These are phyloP conservation scores for Cyanistes caeruleus DNA, from an alignment of 2,113 vertebrate genomes.

Conservation along the genomic window DNA sequence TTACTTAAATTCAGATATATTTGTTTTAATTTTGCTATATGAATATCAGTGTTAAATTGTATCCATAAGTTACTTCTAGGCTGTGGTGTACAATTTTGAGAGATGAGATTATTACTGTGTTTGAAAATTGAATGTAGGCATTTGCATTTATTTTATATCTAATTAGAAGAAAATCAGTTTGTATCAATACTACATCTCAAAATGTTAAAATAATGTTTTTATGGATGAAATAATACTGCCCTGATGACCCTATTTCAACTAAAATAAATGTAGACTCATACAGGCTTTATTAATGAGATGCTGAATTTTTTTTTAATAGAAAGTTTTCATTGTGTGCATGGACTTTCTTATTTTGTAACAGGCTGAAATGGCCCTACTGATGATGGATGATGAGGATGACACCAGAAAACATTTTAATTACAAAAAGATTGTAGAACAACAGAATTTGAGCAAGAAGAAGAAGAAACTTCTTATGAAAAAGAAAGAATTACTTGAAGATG, in stretches of 20 bases:
- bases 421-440: conserved; percentile 91
- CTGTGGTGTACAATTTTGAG: background rate
- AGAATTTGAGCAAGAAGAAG: conserved; percentile 95
- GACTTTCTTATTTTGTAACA: conserved; percentile 54
- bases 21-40: background rate
- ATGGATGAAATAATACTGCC: background rate
- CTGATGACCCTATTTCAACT: background rate
- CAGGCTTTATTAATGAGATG: background rate
- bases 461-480: conserved; percentile 88
- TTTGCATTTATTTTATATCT: background rate
- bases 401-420: conserved; percentile 91
- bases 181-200: background rate
- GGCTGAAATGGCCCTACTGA: conserved; percentile 92
- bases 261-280: background rate
- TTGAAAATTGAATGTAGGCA: background rate
- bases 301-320: background rate
- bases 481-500: conserved; percentile 79
- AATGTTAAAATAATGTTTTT: background rate
- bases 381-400: conserved; percentile 89
- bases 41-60: background rate
- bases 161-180: background rate
- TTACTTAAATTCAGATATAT: background rate
- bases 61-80: background rate
- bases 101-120: background rate
- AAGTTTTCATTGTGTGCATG: background rate